These are phyloP conservation scores for Drosophila pseudoobscura DNA, from an alignment of 1,140 invertebrate genomes.

Conservation along the genomic window DNA sequence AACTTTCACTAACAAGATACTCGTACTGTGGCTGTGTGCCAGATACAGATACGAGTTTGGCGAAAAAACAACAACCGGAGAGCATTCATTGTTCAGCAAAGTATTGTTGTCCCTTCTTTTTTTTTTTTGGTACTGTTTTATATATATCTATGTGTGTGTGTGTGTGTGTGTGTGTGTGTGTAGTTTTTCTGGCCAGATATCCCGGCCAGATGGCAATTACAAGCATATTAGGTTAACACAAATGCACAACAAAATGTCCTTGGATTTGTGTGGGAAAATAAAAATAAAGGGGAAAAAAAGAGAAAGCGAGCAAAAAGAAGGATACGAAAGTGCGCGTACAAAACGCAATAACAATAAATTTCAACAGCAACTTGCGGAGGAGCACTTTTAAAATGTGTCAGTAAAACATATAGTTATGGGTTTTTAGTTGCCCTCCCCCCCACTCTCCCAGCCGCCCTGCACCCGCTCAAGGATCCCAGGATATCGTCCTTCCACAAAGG, in stretches of 20 bases:
- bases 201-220: constrained; percentile 49
- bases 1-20: constrained; percentile 58
- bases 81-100: constrained; percentile 34
- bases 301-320: constrained; percentile 5
- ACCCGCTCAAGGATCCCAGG: constrained; percentile 21
- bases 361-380: constrained; percentile 62
- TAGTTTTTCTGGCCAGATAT: too few relatives aligned
- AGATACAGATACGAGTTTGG: constrained; percentile 21
- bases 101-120: neutral
- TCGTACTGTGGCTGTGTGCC: constrained; percentile 19
- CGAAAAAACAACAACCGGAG: constrained; percentile 20
- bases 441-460: neutral
- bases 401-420: constrained; percentile 76
- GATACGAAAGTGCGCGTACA: constrained; percentile 40
- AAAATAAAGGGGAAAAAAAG: neutral
- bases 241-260: constrained; percentile 69
- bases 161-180: neutral
- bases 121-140: constrained; percentile 18
- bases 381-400: constrained; percentile 75
- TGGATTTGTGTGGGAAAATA: constrained; percentile 31
- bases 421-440: constrained; percentile 57
- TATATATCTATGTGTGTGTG: constrained; percentile 2
- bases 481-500: constrained; percentile 24
- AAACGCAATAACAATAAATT: constrained; percentile 76
- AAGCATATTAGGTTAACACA: constrained; percentile 68